Evolutionary conservation across 1,140 invertebrate genomes (phyloP).

Genomic region (Eupristina koningsbergeri): DNA sequence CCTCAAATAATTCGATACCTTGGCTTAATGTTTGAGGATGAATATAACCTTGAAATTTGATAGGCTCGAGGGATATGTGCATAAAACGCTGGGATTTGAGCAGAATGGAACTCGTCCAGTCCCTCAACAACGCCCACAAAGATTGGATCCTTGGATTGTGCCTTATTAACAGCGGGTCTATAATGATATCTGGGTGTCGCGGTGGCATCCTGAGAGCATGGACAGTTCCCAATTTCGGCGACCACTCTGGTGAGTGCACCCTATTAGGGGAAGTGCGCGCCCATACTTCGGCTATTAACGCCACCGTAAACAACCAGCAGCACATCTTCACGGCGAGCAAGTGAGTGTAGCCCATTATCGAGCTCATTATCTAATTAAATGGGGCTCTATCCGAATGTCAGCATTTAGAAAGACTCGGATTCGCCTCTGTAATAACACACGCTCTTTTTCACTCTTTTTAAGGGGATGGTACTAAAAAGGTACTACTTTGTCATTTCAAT

Average conservation of each 20-base stretch:
- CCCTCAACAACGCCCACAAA: slow-evolving; percentile 89
- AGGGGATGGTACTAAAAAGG: slow-evolving; percentile 36
- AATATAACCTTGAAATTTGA: background rate
- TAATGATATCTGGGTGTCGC: slow-evolving; percentile 85
- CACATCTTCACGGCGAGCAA: slow-evolving; percentile 86
- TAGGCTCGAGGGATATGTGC: slow-evolving; percentile 85
- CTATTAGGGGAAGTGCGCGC: slow-evolving; percentile 82
- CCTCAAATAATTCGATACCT: background rate
- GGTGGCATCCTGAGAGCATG: slow-evolving; percentile 80
- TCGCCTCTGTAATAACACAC: slow-evolving; percentile 11
- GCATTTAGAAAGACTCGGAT: slow-evolving; percentile 22
- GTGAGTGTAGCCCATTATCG: slow-evolving; percentile 70
- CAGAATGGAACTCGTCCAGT: slow-evolving; percentile 80
- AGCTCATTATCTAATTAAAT: background rate
- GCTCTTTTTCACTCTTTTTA: slow-evolving; percentile 10
- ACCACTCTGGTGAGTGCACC: slow-evolving; percentile 72
- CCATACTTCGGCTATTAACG: slow-evolving; percentile 83
- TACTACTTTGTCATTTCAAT: slow-evolving; percentile 10
- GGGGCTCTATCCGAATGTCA: slow-evolving; percentile 13
- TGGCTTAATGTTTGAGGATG: background rate
- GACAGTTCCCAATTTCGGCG: slow-evolving; percentile 65
- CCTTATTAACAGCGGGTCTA: slow-evolving; percentile 76
- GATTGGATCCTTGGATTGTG: slow-evolving; percentile 90
- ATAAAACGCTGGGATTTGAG: slow-evolving; percentile 90
- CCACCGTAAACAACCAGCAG: slow-evolving; percentile 81